These are phyloP conservation scores for Drosophila pandora DNA, from an alignment of 1,140 invertebrate species.

Conservation along the genomic window DNA sequence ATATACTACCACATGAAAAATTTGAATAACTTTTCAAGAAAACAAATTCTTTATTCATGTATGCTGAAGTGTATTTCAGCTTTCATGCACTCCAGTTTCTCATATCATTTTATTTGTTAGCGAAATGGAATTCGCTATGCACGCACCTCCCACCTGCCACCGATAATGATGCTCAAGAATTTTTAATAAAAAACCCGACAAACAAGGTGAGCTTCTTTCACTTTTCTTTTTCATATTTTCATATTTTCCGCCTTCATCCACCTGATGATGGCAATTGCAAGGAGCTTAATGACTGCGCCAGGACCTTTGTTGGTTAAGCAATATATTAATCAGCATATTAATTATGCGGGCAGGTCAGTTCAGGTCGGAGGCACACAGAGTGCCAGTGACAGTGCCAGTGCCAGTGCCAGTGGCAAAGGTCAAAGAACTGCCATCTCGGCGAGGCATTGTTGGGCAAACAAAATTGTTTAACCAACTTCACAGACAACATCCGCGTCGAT, in stretches of 20 bases:
- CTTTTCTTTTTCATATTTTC: background rate
- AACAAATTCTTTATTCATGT: too few species aligned
- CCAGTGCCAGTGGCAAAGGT: conserved; percentile 40
- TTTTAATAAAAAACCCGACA: conserved; percentile 39
- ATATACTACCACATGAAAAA: background rate
- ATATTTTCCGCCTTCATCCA: background rate
- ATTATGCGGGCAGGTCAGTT: conserved; percentile 32
- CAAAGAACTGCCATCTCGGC: conserved; percentile 34
- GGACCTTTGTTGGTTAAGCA: conserved; percentile 29
- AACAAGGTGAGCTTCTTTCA: background rate
- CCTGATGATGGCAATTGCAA: conserved; percentile 40
- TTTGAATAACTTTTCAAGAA: background rate
- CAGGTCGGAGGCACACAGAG: background rate
- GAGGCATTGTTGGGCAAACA: conserved; percentile 33
- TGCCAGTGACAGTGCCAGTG: too few species aligned
- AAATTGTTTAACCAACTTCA: conserved; percentile 62
- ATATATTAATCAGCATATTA: conserved; percentile 52
- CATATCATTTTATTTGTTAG: conserved; percentile 39
- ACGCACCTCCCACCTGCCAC: conserved; percentile 21
- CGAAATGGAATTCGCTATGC: conserved; percentile 26
- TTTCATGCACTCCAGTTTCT: conserved; percentile 28
- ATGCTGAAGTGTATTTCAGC: background rate
- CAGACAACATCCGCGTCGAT: conserved; percentile 54
- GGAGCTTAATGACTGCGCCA: conserved; percentile 31
- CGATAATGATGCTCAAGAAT: conserved; percentile 50